A percentile compares a stretch with the other conserved stretches of the same genome.
phyloP scores from a whole-genome alignment of 1,140 invertebrate species.

The Notospermus geniculatus region DNA sequence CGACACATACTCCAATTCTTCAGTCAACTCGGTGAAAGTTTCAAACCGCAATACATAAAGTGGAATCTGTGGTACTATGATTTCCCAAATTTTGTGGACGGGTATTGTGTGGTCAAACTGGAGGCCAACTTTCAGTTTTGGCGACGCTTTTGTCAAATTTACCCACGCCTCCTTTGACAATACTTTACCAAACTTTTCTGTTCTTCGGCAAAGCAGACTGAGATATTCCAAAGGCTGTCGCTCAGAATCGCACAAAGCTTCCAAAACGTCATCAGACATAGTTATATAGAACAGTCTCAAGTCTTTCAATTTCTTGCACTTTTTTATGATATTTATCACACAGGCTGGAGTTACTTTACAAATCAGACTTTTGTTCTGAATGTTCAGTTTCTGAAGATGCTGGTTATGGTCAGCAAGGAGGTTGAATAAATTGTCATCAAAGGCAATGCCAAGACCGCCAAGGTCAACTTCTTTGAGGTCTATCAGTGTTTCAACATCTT shows the following conservation, averaged over 20 bases:
- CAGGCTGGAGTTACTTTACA: slow-evolving; percentile 33
- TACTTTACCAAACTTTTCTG: slow-evolving; percentile 36
- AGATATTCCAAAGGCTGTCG: slow-evolving; percentile 29
- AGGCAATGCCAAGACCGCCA: slow-evolving; percentile 31
- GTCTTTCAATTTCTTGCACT: slow-evolving; percentile 34
- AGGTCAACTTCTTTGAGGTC: slow-evolving; percentile 33
- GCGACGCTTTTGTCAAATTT: slow-evolving; percentile 22
- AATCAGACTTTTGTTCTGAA: slow-evolving; percentile 40
- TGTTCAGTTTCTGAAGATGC: slow-evolving; percentile 36
- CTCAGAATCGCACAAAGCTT: slow-evolving; percentile 26
- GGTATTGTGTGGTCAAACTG: slow-evolving; percentile 46
- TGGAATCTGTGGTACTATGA: slow-evolving; percentile 44
- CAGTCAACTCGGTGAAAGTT: slow-evolving; percentile 39
- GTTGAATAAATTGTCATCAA: slow-evolving; percentile 35
- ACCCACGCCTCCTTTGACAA: slow-evolving; percentile 35
- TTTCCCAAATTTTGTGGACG: slow-evolving; percentile 28
- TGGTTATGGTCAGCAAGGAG: slow-evolving; percentile 35
- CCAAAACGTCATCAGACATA: slow-evolving; percentile 37
- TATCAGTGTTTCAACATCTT: background rate
- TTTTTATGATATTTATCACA: slow-evolving; percentile 25
- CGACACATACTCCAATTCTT: slow-evolving; percentile 35
- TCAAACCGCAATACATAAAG: slow-evolving; percentile 36
- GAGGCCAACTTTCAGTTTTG: slow-evolving; percentile 35
- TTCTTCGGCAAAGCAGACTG: slow-evolving; percentile 34
- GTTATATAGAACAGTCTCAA: slow-evolving; percentile 35